Evolutionary conservation across 2,113 vertebrate genomes (phyloP), one percentile per base, ranked within the genome.

Genomic region (Oryzias melastigma): DNA sequence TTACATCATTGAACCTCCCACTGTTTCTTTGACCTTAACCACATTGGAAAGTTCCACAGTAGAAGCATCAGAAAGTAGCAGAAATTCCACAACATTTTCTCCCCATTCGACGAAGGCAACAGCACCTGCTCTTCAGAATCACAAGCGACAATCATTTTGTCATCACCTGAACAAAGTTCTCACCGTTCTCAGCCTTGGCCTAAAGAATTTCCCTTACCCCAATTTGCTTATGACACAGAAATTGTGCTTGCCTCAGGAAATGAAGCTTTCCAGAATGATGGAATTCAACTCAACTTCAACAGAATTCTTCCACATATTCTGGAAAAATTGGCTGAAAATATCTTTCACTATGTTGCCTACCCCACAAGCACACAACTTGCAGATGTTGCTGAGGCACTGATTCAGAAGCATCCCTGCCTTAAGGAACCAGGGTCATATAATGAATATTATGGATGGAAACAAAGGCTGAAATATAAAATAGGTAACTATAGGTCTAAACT

Each of bases 391-490:
- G 45, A 68, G 10, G 43, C 49, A 17, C 27, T 54, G 2, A 7
- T 68, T n/a, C 14, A 16, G 4, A 40, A 68, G 14, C 51, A 68
- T 18, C 51, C 45, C 15, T 55, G 44, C 35, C 15, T 62, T 6
- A 69, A 42, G 42, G 58, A 44, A 17, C 27, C 10, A 0, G 22
- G 58, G 3, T 62, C 59, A 22, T 51, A 62, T 5, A 62, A 62
- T 42, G 44, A 27, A 48, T 53, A 29, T 5, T 60, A 68, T 4
- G 53, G 47, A n/a, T 71, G 51, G 62, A 62, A 73, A 47, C 35
- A 66, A 65, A 71, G 45, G 35, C 24, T 48, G 1, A 40, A 59
- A 66, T 65, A 54, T 14, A 78, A 80, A 62, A 82, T 84, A 71
- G 53, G 47, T 1, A 71, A 58, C 18, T 58, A 75, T 15, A 42